Percentiles rank a stretch among this genome's conserved stretches.
phyloP scores from a whole-genome alignment of 2,113 vertebrate species.

The Heptranchias perlo region DNA sequence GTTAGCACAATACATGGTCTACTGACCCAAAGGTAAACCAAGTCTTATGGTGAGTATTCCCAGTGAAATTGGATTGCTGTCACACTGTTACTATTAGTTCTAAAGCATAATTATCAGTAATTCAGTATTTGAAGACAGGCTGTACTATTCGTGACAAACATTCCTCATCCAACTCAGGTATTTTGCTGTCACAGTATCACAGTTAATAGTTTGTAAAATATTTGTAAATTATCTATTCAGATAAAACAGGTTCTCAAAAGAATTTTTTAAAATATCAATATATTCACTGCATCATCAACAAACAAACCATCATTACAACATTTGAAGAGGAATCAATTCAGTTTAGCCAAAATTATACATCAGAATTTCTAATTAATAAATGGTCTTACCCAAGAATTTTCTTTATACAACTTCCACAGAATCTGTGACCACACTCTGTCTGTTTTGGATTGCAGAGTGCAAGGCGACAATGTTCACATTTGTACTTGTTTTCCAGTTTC shows the following conservation, averaged over 20 bases:
- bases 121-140: background rate
- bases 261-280: background rate
- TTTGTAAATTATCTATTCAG: background rate
- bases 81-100: background rate
- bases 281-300: background rate
- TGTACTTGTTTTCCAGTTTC: conserved; percentile 84
- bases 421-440: conserved; percentile 93
- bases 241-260: background rate
- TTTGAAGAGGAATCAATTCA: background rate
- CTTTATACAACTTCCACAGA: conserved; percentile 88
- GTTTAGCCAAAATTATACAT: background rate
- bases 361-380: background rate
- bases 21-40: too few relatives aligned
- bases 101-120: background rate
- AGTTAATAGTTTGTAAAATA: background rate
- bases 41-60: background rate
- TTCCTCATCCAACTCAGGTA: background rate
- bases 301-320: background rate
- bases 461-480: conserved; percentile 83
- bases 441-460: conserved; percentile 88
- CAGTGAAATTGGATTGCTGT: background rate
- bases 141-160: background rate
- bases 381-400: conserved; percentile 57
- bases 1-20: background rate
- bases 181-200: background rate